Percentiles rank a stretch among this genome's conserved stretches.
These are phyloP conservation scores for Styela plicata DNA, from an alignment of 23 tunicate species.

Conservation along the genomic window DNA sequence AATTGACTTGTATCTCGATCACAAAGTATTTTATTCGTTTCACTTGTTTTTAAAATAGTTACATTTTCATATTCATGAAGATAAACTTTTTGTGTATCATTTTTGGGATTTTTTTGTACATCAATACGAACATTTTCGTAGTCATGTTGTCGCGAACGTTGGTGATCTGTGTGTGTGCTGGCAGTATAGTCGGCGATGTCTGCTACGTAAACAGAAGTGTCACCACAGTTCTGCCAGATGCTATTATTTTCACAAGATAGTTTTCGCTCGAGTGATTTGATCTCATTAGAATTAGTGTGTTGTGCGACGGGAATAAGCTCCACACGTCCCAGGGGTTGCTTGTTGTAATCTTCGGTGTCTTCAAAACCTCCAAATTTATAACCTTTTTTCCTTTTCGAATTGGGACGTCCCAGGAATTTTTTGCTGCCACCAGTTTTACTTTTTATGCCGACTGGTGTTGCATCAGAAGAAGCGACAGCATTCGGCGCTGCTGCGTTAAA, in stretches of 20 bases:
- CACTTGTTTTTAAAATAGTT: too few relatives aligned
- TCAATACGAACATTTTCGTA: background rate
- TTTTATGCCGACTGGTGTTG: background rate
- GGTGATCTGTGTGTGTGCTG: background rate
- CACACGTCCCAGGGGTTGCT: background rate
- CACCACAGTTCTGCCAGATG: background rate
- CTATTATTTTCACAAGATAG: background rate
- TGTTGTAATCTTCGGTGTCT: background rate
- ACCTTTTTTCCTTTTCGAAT: background rate
- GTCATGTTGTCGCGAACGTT: background rate
- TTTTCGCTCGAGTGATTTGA: too few relatives aligned
- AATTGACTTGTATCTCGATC: too few relatives aligned
- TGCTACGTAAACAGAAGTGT: background rate
- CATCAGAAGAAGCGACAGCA: background rate
- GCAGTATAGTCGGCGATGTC: background rate
- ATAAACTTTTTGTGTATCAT: background rate
- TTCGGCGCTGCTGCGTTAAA: slow-evolving; percentile 14
- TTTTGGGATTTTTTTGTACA: background rate
- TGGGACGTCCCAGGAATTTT: background rate
- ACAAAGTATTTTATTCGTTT: too few relatives aligned
- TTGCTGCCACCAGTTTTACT: background rate
- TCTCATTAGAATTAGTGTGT: background rate
- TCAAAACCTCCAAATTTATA: background rate
- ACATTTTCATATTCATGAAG: background rate
- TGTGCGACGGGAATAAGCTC: background rate